Evolutionary conservation across 2,797 vertebrate species (phyloP).

Genomic region (Periparus ater): DNA sequence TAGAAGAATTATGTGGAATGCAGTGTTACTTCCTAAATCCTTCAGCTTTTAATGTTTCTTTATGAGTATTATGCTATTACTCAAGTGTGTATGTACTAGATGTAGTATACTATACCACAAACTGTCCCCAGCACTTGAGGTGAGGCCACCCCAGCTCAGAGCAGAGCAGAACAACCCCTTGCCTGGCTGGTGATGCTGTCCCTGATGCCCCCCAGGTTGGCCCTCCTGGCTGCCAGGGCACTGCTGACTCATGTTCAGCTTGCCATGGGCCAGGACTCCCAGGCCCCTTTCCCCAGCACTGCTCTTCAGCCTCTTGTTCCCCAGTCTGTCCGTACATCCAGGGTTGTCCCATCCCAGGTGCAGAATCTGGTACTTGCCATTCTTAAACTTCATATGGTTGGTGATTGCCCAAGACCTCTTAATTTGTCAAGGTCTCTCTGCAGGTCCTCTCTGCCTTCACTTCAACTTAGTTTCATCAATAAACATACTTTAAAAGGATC

Average conservation of each 20-base stretch:
- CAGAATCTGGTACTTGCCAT: neutral
- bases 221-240: neutral
- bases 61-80: neutral
- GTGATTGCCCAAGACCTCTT: neutral
- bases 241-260: neutral
- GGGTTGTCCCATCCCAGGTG: too few relatives aligned
- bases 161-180: neutral
- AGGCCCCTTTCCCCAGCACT: neutral
- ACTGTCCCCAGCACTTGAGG: accelerated
- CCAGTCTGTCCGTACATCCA: neutral
- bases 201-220: neutral
- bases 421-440: neutral
- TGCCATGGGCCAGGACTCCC: neutral
- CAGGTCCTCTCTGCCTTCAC: neutral
- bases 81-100: neutral
- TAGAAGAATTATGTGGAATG: neutral
- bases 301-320: neutral
- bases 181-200: accelerated
- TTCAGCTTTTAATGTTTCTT: neutral
- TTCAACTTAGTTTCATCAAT: neutral
- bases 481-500: neutral
- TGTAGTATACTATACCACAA: neutral
- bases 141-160: neutral
- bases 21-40: neutral
- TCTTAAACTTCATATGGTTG: neutral